Evolutionary conservation across 2,888 invertebrate genomes (phyloP).

Genomic region (Folsomia candida): DNA sequence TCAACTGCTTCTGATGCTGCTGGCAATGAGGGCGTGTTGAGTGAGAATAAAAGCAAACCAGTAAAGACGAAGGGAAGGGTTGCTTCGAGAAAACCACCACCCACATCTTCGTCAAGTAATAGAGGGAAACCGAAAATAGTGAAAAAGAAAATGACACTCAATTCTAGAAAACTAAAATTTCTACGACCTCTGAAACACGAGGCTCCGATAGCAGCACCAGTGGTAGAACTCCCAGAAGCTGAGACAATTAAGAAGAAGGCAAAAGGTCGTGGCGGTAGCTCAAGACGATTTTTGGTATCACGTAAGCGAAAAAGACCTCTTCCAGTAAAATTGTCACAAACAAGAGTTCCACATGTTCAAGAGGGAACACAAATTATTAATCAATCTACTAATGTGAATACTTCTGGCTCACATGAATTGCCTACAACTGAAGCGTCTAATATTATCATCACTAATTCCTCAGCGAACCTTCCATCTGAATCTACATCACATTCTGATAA

Average conservation of each 20-base stretch:
- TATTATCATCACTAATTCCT: not conserved
- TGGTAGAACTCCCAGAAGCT: not conserved
- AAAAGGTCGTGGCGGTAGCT: not conserved
- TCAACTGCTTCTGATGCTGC: conserved; percentile 2
- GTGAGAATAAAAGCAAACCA: conserved; percentile 6
- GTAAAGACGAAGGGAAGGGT: conserved; percentile 12
- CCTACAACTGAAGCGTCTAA: not conserved
- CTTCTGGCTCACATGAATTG: not conserved
- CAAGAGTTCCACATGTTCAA: not conserved
- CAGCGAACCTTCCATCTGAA: not conserved
- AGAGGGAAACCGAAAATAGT: conserved; percentile 7
- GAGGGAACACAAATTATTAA: not conserved
- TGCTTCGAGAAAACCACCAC: conserved; percentile 6
- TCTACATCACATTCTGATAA: not conserved
- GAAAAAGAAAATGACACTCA: not conserved
- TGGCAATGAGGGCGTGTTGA: no score
- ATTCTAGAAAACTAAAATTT: not conserved
- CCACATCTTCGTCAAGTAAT: not conserved
- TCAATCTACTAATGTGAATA: not conserved
- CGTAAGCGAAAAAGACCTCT: not conserved
- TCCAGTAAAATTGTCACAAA: not conserved
- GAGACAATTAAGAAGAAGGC: not conserved
- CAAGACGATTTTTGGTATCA: no score
- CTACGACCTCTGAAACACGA: not conserved
- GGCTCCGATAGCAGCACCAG: not conserved